These are phyloP conservation scores for Stegana nigrithorax DNA, from an alignment of 2,888 invertebrate genomes.

Conservation along the genomic window DNA sequence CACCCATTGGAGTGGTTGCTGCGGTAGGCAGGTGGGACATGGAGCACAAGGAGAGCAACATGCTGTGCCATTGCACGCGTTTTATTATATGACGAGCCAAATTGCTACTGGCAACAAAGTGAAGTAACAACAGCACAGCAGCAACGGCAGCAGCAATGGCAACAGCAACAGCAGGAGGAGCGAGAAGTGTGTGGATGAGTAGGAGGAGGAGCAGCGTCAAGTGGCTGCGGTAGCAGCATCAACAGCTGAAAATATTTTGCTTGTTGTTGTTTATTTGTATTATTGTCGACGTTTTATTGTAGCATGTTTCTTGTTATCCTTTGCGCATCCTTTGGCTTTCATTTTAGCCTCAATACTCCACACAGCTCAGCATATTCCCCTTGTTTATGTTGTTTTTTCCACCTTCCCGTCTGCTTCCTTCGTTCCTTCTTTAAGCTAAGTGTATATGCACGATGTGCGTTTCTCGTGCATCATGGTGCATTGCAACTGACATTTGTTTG, in stretches of 20 bases:
- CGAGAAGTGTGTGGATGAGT: no score
- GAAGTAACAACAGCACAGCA: neutral
- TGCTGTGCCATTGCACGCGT: slow-evolving; percentile 19
- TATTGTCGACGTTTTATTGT: slow-evolving; percentile 22
- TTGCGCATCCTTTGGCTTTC: slow-evolving; percentile 6
- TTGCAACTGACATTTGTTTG: slow-evolving; percentile 54
- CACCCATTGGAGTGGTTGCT: neutral
- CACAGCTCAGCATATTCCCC: no score
- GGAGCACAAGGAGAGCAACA: no score
- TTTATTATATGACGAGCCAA: slow-evolving; percentile 41
- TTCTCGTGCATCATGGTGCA: slow-evolving; percentile 3
- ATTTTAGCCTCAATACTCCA: slow-evolving; percentile 5
- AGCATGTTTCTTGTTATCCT: slow-evolving; percentile 24
- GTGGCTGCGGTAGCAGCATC: neutral
- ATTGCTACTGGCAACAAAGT: slow-evolving; percentile 49
- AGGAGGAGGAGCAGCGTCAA: no score
- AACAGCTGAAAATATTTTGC: slow-evolving; percentile 48
- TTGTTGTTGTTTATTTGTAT: slow-evolving; percentile 37
- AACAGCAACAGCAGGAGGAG: neutral
- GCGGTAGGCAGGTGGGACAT: slow-evolving; percentile 32
- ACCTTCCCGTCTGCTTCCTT: neutral
- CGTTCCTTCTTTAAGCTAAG: neutral
- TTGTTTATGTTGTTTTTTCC: slow-evolving; percentile 8
- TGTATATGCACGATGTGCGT: no score
- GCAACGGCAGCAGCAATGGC: neutral